Base-by-base conservation (phyloP, 2,797 vertebrate species). In the Etheostoma perlongum region DNA sequence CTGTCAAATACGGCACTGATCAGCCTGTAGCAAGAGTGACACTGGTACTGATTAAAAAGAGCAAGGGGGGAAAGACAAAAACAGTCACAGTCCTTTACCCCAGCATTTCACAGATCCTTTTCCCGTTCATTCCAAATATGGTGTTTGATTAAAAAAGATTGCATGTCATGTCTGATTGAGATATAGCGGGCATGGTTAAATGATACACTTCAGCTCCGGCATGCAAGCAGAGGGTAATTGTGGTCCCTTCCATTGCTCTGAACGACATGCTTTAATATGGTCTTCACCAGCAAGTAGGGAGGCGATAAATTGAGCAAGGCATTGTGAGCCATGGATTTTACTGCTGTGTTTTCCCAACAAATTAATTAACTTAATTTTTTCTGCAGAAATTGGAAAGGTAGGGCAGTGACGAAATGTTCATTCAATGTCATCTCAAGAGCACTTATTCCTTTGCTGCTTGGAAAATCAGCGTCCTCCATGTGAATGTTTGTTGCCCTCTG, bases 1-100 rank as follows among this genome's bases (percentile, higher is more conserved):
- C 88, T 88, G 91, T 89, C 88, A 90, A 91, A 93, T 81, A 85
- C 82, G 74, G 87, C 85, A 57, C 81, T 90, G 89, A 93, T 93
- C 87, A 93, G 79, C 72, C 77, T 30, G 61, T 30, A 67, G 67
- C 68, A 81, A 89, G 91, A 88, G 63, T 89, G 86, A 93, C 89
- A 92, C 85, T 71, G 59, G 58, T 19, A 25, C 85, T 90, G 91
- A 94, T 94, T 92, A 93, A 93, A 91, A 71, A 25, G 53, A 83
- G 64, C 27, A 52, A 2, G 16, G 64, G 55, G 59, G 33, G 49
- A 54, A 52, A 40, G 36, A 40, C 12, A 58, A 74, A 84, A 60
- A 84, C 40, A 66, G 81, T n/a, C 60, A 19, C 82, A 81, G 51
- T 66, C 40, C 60, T 68, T 40, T 62, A 78, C 69, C 76, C 25